Evolutionary conservation across 1,140 invertebrate species (phyloP).

Genomic region (Papilio helenus): DNA sequence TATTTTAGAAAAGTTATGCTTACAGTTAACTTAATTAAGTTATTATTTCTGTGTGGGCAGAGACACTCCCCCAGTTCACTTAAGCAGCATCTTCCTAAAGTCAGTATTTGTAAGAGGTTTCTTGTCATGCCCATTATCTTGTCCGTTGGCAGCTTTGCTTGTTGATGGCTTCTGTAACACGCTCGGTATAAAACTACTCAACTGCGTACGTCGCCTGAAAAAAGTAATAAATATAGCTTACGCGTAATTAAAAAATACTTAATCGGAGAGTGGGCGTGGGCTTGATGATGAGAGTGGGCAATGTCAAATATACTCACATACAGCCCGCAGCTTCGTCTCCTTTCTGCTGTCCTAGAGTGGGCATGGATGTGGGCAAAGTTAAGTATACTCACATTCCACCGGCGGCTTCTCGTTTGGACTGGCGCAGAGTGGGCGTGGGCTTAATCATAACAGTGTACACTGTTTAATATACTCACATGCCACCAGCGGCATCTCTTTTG

Average conservation of each 20-base stretch:
- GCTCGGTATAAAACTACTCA: slow-evolving; percentile 77
- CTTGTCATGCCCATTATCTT: slow-evolving; percentile 53
- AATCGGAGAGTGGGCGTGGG: background rate
- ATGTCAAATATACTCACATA: no score
- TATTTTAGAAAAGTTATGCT: background rate
- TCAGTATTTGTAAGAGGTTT: slow-evolving; percentile 73
- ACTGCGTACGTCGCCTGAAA: slow-evolving; percentile 70
- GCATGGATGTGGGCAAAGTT: no score
- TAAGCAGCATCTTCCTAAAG: slow-evolving; percentile 74
- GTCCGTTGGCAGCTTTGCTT: slow-evolving; percentile 53
- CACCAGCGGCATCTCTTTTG: no score
- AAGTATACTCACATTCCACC: slow-evolving; percentile 57
- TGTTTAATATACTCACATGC: no score
- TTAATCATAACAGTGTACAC: no score
- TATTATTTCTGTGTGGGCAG: background rate
- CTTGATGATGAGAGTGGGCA: background rate
- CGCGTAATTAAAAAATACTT: no score
- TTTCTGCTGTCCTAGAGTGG: no score
- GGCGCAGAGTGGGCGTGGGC: slow-evolving; percentile 47
- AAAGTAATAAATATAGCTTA: background rate
- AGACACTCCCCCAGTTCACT: slow-evolving; percentile 32
- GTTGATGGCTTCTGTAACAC: slow-evolving; percentile 70
- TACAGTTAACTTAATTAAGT: background rate
- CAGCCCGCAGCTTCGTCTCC: no score
- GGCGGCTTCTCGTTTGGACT: slow-evolving; percentile 56